Evolutionary conservation across 2,113 vertebrate genomes (phyloP), one percentile per base, ranked within the genome.

Genomic region (Holacanthus passer): DNA sequence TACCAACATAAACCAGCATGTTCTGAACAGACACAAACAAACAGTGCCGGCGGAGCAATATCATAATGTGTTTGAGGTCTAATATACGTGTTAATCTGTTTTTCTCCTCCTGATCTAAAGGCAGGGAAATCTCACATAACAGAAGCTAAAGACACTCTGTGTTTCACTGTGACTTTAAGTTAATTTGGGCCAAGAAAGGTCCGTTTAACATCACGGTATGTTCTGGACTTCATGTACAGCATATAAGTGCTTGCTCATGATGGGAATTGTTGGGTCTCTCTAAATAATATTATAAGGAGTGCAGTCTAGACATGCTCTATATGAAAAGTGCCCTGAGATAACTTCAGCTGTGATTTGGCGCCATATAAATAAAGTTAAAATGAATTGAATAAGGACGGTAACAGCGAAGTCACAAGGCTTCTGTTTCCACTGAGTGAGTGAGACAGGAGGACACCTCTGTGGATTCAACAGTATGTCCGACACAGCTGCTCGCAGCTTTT

Each of bases 361-460:
- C n/a, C n/a, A n/a, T n/a, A n/a, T n/a, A n/a, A n/a, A n/a, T n/a
- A n/a, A n/a, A n/a, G n/a, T n/a, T n/a, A n/a, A n/a, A n/a, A n/a
- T n/a, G n/a, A n/a, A n/a, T n/a, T n/a, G n/a, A n/a, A n/a, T n/a
- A n/a, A n/a, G n/a, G n/a, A n/a, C n/a, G 58, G 69, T 53, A 73
- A 82, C 65, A 24, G n/a, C 55, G 68, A 66, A 45, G 62, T 80
- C 71, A 84, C 37, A 53, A 56, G 43, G 43, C 56, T 82, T 53
- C 20, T 35, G 70, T 80, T 70, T 81, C 55, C 62, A 39, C 32
- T n/a, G 17, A 71, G 37, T 24, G 55, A n/a, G 55, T 43, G 50
- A 90, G 63, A 81, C 69, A 16, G 4, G 43, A 64, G 77, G 72
- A 79, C 76, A 77, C 63, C 65, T 72, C 60, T 81, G 77, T 86